A percentile compares a stretch with the other conserved stretches of the same genome.
Evolutionary conservation across 2,113 vertebrate genomes (phyloP).

Genomic region (Gambusia affinis): DNA sequence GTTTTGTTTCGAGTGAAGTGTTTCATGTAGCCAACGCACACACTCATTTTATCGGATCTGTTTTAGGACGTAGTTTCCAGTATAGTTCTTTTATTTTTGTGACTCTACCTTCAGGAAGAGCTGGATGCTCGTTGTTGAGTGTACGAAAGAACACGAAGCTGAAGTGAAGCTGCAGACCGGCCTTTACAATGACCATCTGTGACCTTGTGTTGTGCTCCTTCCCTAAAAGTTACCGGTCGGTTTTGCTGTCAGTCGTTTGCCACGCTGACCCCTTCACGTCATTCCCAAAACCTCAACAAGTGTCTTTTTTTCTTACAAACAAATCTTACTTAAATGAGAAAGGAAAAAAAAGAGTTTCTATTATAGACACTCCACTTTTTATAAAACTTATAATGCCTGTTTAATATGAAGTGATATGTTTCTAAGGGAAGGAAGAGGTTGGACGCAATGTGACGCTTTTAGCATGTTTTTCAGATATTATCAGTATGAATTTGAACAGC

Average conservation of each 20-base stretch:
- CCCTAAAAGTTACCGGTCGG: constrained; percentile 42
- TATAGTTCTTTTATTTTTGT: constrained; percentile 29
- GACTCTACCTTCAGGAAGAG: constrained; percentile 65
- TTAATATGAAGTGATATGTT: constrained; percentile 64
- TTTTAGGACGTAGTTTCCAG: constrained; percentile 35
- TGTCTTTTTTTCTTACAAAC: constrained; percentile 72
- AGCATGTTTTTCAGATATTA: constrained; percentile 51
- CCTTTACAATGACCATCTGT: constrained; percentile 43
- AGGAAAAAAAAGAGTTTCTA: constrained; percentile 67
- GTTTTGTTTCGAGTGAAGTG: constrained; percentile 53
- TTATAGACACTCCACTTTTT: constrained; percentile 69
- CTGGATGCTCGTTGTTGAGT: constrained; percentile 23
- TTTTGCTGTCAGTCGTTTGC: constrained; percentile 23
- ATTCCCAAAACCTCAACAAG: constrained; percentile 72
- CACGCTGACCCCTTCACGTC: constrained; percentile 23
- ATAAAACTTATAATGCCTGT: constrained; percentile 71
- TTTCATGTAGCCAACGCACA: constrained; percentile 64
- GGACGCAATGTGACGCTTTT: constrained; percentile 14
- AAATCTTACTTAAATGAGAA: constrained; percentile 68
- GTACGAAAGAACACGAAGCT: constrained; percentile 6
- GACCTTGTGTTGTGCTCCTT: constrained; percentile 44
- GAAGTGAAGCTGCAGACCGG: constrained; percentile 27
- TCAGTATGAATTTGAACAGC: neutral
- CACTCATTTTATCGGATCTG: constrained; percentile 32
- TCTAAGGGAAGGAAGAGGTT: constrained; percentile 41